These are phyloP conservation scores for Yponomeuta cagnagella DNA, from an alignment of 2,888 invertebrate genomes.

Conservation along the genomic window DNA sequence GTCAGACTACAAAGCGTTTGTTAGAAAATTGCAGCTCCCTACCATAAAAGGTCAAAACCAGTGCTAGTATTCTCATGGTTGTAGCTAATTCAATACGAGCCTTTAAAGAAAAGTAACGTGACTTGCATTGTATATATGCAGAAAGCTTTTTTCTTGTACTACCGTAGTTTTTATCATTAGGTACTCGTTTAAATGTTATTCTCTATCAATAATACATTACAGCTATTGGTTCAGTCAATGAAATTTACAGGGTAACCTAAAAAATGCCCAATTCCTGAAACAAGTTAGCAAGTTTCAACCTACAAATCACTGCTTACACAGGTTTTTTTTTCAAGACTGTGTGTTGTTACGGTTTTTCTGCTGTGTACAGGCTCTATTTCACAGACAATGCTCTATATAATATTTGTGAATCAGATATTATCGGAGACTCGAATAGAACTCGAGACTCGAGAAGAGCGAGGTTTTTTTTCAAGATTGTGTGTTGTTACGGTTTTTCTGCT, in stretches of 20 bases:
- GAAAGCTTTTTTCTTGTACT: conserved; percentile 32
- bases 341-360: too few relatives aligned
- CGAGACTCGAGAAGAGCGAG: too few relatives aligned
- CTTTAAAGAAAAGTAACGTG: conserved; percentile 31
- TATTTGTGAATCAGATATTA: too few relatives aligned
- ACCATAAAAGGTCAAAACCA: conserved; percentile 10
- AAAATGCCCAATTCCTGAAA: too few relatives aligned
- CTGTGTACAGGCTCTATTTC: too few relatives aligned
- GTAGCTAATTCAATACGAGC: not conserved
- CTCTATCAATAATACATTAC: not conserved
- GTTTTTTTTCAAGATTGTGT: too few relatives aligned
- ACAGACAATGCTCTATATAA: too few relatives aligned
- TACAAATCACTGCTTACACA: too few relatives aligned
- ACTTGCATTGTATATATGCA: conserved; percentile 26
- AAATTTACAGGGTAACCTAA: not conserved
- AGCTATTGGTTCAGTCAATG: not conserved
- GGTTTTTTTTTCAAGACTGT: too few relatives aligned
- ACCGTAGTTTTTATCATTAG: conserved; percentile 25
- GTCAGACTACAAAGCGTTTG: conserved; percentile 6
- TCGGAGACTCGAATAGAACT: too few relatives aligned
- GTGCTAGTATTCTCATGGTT: conserved; percentile 10
- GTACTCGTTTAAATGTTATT: not conserved
- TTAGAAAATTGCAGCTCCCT: not conserved
- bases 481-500: too few relatives aligned
- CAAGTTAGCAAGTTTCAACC: too few relatives aligned